Conservation (phyloP, 2,113 vertebrate species). For the mouse (Mus musculus) region GRCm39 chr4:115828501-115829000, state of each 20-base stretch:
- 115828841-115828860: conserved; percentile 92
- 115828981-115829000: conserved; percentile 11
- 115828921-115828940: conserved; percentile 49
- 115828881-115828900: conserved; percentile 89
- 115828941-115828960: neutral
- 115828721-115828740: conserved; percentile 62
- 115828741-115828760: conserved; percentile 61
- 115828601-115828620: neutral
- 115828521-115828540: neutral
- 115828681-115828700: neutral
- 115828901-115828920: conserved; percentile 83
- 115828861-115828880: conserved; percentile 90
- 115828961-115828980: conserved; percentile 72
- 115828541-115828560: too few species aligned
- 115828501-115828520: neutral
- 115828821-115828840: conserved; percentile 89
- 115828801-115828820: conserved; percentile 90
- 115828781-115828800: conserved; percentile 91
- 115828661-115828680: neutral
- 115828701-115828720: neutral
- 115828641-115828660: neutral
- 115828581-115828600: neutral
- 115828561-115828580: neutral
- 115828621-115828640: neutral
- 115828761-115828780: conserved; percentile 85